phyloP scores from a whole-genome alignment of 2,797 vertebrate species.

The Poecilia picta region DNA sequence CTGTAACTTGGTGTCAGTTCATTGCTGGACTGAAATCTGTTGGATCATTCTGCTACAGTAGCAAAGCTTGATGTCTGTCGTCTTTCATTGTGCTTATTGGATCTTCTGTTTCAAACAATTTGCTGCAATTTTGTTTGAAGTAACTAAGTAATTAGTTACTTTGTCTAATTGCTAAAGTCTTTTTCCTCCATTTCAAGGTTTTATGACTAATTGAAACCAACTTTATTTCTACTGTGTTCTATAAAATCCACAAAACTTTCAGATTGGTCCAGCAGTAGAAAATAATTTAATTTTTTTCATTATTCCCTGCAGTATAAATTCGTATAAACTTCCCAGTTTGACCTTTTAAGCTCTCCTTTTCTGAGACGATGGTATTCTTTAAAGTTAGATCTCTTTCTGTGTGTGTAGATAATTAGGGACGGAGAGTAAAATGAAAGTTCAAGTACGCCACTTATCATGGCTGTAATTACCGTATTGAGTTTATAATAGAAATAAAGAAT shows the following conservation, averaged over 20 bases:
- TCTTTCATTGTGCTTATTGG: not conserved
- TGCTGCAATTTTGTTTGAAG: not conserved
- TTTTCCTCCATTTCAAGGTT: not conserved
- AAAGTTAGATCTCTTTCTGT: not conserved
- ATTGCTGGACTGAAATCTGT: not conserved
- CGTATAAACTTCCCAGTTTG: not conserved
- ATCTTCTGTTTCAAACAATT: not conserved
- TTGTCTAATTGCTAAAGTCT: not conserved
- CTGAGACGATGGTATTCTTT: conserved; percentile 5
- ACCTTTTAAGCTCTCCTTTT: not conserved
- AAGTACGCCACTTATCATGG: conserved; percentile 36
- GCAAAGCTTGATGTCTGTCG: not conserved
- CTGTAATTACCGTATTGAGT: conserved; percentile 63
- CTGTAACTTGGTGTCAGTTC: not conserved
- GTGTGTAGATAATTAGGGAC: not conserved
- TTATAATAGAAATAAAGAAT: conserved; percentile 62
- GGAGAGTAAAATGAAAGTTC: conserved; percentile 16
- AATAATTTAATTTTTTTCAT: not conserved
- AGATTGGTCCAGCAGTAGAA: not conserved
- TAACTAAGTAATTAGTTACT: not conserved
- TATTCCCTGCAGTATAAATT: too few species aligned
- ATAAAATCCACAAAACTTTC: not conserved
- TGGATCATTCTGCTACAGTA: not conserved
- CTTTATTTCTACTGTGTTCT: not conserved
- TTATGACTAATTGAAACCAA: not conserved